These are phyloP conservation scores for Disparrhopalites patrizii DNA, from an alignment of 2,888 invertebrate species.

Conservation along the genomic window DNA sequence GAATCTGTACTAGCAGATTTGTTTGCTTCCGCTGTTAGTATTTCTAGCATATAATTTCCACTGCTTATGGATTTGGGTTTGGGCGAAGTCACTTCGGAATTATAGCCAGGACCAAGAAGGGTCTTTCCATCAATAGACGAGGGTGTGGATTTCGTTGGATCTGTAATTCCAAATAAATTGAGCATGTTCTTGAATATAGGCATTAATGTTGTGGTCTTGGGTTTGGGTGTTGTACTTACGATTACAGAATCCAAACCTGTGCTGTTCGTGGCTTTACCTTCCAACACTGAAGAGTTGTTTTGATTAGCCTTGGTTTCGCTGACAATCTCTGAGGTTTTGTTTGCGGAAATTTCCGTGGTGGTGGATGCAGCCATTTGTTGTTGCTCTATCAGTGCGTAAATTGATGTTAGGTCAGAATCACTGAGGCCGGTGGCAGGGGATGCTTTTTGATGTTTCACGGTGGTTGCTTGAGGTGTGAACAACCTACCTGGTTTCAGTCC, in stretches of 20 bases:
- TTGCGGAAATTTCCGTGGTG: not conserved
- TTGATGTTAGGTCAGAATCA: constrained; percentile 39
- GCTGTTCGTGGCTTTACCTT: too few species aligned
- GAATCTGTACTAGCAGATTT: not conserved
- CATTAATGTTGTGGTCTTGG: constrained; percentile 26
- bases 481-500: not conserved
- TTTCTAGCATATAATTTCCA: constrained; percentile 12
- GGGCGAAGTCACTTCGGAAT: constrained; percentile 7
- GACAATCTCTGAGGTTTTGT: not conserved
- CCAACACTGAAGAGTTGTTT: too few species aligned
- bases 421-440: constrained; percentile 22
- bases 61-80: not conserved
- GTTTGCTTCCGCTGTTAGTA: constrained; percentile 3
- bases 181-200: constrained; percentile 25
- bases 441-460: constrained; percentile 9
- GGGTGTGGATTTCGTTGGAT: constrained; percentile 1
- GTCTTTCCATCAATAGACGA: not conserved
- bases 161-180: constrained; percentile 25
- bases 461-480: constrained; percentile 12
- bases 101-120: constrained; percentile 9
- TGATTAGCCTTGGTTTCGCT: too few species aligned
- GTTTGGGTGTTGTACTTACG: constrained; percentile 7
- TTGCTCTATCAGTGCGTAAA: constrained; percentile 37
- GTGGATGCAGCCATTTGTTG: not conserved
- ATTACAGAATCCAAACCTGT: too few species aligned